These are phyloP conservation scores for Pelvicachromis taeniatus DNA, from an alignment of 2,113 vertebrate genomes.

Conservation along the genomic window DNA sequence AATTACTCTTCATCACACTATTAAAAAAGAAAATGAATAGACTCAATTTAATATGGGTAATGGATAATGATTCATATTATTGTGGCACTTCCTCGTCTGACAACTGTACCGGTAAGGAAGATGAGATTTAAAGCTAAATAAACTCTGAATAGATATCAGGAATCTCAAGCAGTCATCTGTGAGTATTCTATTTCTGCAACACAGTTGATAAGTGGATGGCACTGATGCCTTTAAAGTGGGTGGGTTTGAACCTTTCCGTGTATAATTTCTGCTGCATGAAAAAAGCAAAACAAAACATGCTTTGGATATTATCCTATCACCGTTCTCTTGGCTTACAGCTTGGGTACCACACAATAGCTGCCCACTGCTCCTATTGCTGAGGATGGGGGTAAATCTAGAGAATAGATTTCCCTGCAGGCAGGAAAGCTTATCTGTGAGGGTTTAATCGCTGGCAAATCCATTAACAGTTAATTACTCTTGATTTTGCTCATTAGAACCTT, in stretches of 20 bases:
- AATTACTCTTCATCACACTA: background rate
- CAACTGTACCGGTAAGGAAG: background rate
- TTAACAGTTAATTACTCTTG: background rate
- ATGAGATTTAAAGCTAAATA: background rate
- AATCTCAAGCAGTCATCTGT: background rate
- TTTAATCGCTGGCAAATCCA: background rate
- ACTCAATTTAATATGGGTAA: background rate
- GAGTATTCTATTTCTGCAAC: background rate
- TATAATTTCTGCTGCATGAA: background rate
- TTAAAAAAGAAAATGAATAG: background rate
- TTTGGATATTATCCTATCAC: background rate
- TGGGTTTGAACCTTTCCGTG: background rate
- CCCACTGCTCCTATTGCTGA: background rate
- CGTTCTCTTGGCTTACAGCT: background rate
- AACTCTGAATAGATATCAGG: background rate
- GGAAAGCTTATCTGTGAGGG: background rate
- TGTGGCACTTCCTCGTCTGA: background rate
- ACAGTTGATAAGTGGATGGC: background rate
- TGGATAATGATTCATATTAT: background rate
- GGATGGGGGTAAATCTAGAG: background rate
- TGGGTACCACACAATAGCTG: background rate
- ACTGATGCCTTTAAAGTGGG: background rate
- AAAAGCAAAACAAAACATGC: background rate
- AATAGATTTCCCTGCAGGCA: background rate
- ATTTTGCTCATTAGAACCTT: background rate